Evolutionary conservation across 1,140 invertebrate genomes (phyloP), one percentile per base, ranked within the genome.

Genomic region (Drosophila oshimai): DNA sequence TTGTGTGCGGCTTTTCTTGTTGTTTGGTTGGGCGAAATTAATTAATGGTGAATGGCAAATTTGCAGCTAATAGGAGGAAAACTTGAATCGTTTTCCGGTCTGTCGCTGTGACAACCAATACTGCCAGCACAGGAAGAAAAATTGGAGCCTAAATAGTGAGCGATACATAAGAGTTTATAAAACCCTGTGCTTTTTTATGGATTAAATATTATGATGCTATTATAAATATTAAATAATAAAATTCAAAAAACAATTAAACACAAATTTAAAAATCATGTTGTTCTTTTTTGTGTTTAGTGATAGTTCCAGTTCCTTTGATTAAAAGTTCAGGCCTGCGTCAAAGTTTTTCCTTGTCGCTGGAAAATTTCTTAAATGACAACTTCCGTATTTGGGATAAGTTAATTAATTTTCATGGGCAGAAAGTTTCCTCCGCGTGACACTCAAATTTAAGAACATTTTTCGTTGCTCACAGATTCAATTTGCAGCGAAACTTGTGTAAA

Each of bases 11-110:
- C 34, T 61, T 51, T 65, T 45, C 12, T 18, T 55, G 15, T 34
- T 55, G 53, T 50, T 81, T 22, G 37, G 26, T 46, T 36, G 24
- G 50, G 49, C 49, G 44, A 84, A 86, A 80, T 80, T 86, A 80
- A 84, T 86, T 84, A 84, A 84, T 84, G 83, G 75, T 86, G 67
- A 87, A 80, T 75, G 71, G 80, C 55, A 75, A 84, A 84, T 86
- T 84, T 80, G 81, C 81, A 84, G 81, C 80, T 80, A 84, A 80
- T 80, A 84, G 80, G 65, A 47, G 62, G 54, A 74, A 86, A 79
- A 79, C 54, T 84, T 81, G 49, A 17, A 73, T 49, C 53, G 62
- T 83, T 81, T 81, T 58, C 74, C 62, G 45, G 44, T 74, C 67
- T 81, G 77, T 54, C 37, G 58, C 49, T 75, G 76, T 70, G 46